Conservation (phyloP, 2,113 vertebrate species). For the Etia nguti region DNA sequence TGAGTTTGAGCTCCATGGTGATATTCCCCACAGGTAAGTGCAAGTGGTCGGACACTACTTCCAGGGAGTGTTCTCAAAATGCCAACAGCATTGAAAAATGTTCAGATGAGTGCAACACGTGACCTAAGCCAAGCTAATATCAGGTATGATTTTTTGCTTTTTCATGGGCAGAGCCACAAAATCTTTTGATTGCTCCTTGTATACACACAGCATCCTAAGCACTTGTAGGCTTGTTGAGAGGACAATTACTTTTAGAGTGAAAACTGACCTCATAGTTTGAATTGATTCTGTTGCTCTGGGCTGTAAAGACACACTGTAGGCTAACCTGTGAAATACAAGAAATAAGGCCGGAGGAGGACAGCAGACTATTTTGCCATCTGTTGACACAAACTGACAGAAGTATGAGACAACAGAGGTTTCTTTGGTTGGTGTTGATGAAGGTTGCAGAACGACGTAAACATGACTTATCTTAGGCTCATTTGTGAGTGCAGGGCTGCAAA, state of each 20-base stretch:
- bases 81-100: neutral
- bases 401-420: slow-evolving; percentile 48
- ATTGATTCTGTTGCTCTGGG: neutral
- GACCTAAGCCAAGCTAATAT: fast-evolving
- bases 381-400: slow-evolving; percentile 5
- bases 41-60: neutral
- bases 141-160: neutral
- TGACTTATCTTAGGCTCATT: slow-evolving; percentile 24
- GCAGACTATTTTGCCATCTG: slow-evolving; percentile 26
- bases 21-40: neutral
- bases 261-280: neutral
- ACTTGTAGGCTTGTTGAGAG: neutral
- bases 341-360: slow-evolving; percentile 32
- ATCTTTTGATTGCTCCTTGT: neutral
- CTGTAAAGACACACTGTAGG: neutral
- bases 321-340: slow-evolving; percentile 8
- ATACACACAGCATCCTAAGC: neutral
- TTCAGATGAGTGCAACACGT: neutral
- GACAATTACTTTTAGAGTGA: neutral
- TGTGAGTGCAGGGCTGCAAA: slow-evolving; percentile 67
- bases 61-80: neutral
- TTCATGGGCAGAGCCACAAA: neutral
- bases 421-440: slow-evolving; percentile 55
- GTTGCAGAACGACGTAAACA: slow-evolving; percentile 36
- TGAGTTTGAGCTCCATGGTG: neutral